Evolutionary conservation across 2,888 invertebrate species (phyloP).

Genomic region (Orgyia antiqua): DNA sequence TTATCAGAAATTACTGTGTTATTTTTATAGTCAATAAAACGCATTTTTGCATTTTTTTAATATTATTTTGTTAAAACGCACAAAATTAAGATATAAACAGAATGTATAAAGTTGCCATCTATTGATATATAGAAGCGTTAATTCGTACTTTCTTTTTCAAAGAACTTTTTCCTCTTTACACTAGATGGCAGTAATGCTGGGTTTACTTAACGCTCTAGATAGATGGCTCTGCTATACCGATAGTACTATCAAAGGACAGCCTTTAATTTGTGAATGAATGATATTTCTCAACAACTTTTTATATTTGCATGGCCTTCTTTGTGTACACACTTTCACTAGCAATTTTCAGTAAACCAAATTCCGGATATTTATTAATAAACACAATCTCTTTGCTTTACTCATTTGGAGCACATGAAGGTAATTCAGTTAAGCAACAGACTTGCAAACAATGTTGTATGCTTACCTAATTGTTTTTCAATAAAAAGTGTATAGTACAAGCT

Average conservation of each 20-base stretch:
- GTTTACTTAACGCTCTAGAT: too few relatives aligned
- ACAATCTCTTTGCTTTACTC: slow-evolving; percentile 52
- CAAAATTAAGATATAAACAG: too few relatives aligned
- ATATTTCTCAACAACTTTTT: slow-evolving; percentile 20
- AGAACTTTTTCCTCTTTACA: slow-evolving; percentile 6
- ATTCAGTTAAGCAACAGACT: slow-evolving; percentile 40
- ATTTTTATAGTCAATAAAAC: too few relatives aligned
- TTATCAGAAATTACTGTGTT: too few relatives aligned
- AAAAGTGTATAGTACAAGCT: too few relatives aligned
- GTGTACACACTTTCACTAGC: slow-evolving; percentile 53
- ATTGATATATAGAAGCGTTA: slow-evolving; percentile 1
- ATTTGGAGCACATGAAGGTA: slow-evolving; percentile 51
- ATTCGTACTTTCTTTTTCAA: slow-evolving; percentile 9
- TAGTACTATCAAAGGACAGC: slow-evolving; percentile 5
- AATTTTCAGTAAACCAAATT: slow-evolving; percentile 54
- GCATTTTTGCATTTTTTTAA: too few relatives aligned
- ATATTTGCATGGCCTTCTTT: slow-evolving; percentile 37
- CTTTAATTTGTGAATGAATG: slow-evolving; percentile 26
- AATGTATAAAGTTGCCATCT: slow-evolving; percentile 1
- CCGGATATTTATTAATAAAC: slow-evolving; percentile 48
- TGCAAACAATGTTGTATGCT: slow-evolving; percentile 4
- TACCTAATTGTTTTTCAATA: too few relatives aligned
- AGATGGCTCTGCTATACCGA: slow-evolving; percentile 42
- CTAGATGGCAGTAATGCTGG: slow-evolving; percentile 22
- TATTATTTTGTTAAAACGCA: too few relatives aligned